Base-by-base conservation (phyloP, 2,888 invertebrate genomes). In the Amphipyra berbera region DNA sequence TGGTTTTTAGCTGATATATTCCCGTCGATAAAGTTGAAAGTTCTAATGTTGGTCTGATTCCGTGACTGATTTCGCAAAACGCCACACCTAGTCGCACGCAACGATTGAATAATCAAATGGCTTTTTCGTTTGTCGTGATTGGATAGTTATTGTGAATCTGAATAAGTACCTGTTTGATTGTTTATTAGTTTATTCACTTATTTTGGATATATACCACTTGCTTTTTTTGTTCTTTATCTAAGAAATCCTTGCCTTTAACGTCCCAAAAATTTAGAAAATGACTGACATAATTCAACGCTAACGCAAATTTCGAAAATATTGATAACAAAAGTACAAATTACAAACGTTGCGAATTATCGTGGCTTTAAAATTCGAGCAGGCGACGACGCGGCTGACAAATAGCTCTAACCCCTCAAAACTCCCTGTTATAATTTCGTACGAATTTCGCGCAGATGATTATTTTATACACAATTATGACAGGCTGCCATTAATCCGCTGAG, bases 391-490 rank as follows among this genome's bases (percentile, higher is more conserved):
- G 35, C 74, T 83, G 83, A 82, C 82, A 83, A 83, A 85, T 83
- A 72, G 61, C 12, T 70, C 57, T 62, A 73, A 79, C 78, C 81
- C 78, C 63, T 61, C 65, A 15, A 68, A 67, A 75, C 70, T 79
- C 66, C 67, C 60, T 45, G 69, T 45, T 64, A 63, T 61, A 76
- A 73, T 78, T 77, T 73, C 65, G 59, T 64, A 73, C 73, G 78
- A 80, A 82, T 82, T 82, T 82, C 67, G 83, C 76, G 71, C 84
- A 83, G 83, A 86, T 87, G 88, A 90, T 89, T 86, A 89, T 89
- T 89, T 86, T 82, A 82, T 88, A 82, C 79, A 82, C 80, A 86
- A 84, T 81, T 86, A 84, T 86, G 87, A 85, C 90, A 88, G 83
- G 76, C 84, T 76, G 88, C 82, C 77, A 84, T 87, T 84, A 85